A percentile compares a stretch with the other conserved stretches of the same genome.
phyloP scores from a whole-genome alignment of 2,888 invertebrate genomes.

The Sinohyriopsis cumingii region DNA sequence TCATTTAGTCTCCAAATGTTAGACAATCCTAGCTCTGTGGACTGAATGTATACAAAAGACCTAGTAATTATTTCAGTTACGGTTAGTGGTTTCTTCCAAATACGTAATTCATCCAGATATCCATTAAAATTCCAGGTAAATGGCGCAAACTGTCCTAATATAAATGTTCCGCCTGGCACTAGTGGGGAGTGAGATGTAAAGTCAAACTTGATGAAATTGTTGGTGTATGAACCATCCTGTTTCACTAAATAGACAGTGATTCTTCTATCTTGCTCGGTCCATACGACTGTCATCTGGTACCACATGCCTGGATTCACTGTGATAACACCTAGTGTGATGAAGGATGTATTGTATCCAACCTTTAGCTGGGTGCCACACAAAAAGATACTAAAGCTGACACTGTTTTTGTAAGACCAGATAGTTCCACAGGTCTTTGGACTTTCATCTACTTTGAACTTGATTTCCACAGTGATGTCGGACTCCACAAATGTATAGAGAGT shows the following conservation, averaged over 20 bases:
- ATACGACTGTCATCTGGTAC: conserved; percentile 50
- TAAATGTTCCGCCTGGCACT: conserved; percentile 43
- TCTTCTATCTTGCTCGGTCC: conserved; percentile 24
- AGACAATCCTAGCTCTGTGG: conserved; percentile 17
- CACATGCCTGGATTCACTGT: conserved; percentile 32
- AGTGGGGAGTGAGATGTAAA: conserved; percentile 15
- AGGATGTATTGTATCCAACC: conserved; percentile 16
- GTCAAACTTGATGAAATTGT: conserved; percentile 9
- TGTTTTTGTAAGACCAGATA: conserved; percentile 42
- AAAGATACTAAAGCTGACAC: conserved; percentile 17
- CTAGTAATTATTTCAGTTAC: conserved; percentile 27
- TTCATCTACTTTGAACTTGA: conserved; percentile 39
- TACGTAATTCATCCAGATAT: conserved; percentile 46
- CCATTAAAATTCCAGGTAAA: conserved; percentile 41
- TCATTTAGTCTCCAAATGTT: conserved; percentile 49
- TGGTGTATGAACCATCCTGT: conserved; percentile 19
- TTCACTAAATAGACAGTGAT: conserved; percentile 36
- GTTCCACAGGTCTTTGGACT: conserved; percentile 32
- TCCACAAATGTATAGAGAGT: conserved; percentile 34
- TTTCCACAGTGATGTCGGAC: conserved; percentile 44
- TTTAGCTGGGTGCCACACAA: conserved; percentile 32
- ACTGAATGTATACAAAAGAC: conserved; percentile 26
- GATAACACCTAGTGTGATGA: conserved; percentile 19
- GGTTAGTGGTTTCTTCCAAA: conserved; percentile 44
- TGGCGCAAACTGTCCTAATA: conserved; percentile 40